Evolutionary conservation across 2,113 vertebrate genomes (phyloP).

Genomic region (Silurus meridionalis): DNA sequence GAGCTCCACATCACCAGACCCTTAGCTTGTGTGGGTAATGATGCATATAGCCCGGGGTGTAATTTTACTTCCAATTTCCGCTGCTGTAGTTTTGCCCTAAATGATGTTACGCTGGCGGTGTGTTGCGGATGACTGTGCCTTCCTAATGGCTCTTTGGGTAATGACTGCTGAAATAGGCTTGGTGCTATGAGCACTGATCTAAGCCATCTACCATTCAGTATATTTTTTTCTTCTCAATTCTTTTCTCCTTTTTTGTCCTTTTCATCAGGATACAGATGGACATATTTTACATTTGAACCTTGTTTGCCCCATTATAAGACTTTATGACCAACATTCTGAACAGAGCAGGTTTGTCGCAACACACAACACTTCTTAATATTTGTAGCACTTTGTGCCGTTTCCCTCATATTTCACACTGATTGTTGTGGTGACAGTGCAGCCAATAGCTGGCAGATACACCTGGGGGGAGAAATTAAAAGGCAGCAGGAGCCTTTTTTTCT

Average conservation of each 20-base stretch:
- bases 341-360: constrained; percentile 1
- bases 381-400: constrained; percentile 59
- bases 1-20: constrained; percentile 53
- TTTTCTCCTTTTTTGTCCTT: neutral
- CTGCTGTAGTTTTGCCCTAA: constrained; percentile 65
- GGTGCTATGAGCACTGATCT: constrained; percentile 44
- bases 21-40: constrained; percentile 70
- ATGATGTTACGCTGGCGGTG: constrained; percentile 61
- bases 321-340: constrained; percentile 39
- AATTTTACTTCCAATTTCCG: constrained; percentile 79
- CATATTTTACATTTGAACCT: constrained; percentile 37
- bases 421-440: constrained; percentile 64
- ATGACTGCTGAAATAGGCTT: constrained; percentile 78
- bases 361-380: constrained; percentile 31
- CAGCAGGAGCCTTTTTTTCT: neutral
- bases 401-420: constrained; percentile 70
- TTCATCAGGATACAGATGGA: constrained; percentile 18
- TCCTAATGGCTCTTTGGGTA: constrained; percentile 76
- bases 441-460: constrained; percentile 55
- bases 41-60: constrained; percentile 69
- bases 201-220: constrained; percentile 45
- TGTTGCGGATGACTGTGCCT: constrained; percentile 66
- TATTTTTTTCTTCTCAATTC: constrained; percentile 1
- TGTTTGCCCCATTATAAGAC: constrained; percentile 21
- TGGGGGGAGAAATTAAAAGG: constrained; percentile 55